Conservation (phyloP, 2,113 vertebrate species). For the Scopus umbretta region DNA sequence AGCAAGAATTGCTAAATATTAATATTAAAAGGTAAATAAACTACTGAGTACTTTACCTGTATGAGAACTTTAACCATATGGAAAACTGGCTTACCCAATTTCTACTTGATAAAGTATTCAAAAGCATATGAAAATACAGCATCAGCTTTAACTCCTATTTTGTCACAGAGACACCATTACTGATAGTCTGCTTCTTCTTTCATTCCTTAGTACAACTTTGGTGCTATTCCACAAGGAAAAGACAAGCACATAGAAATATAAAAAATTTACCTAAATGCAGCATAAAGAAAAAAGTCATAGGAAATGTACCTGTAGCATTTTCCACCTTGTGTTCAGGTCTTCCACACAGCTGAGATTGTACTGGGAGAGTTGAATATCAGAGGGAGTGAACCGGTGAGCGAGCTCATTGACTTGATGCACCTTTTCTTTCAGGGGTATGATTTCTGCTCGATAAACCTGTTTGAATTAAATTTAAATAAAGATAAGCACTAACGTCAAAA, state of each 20-base stretch:
- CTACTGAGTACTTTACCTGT: neutral
- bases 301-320: conserved; percentile 86
- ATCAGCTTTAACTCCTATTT: neutral
- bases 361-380: conserved; percentile 85
- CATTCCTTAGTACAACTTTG: neutral
- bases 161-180: neutral
- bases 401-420: conserved; percentile 87
- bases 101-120: neutral
- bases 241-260: neutral
- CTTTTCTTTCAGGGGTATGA: conserved; percentile 87
- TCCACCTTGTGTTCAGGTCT: conserved; percentile 93
- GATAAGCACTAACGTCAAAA: neutral
- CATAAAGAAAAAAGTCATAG: neutral
- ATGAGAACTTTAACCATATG: neutral
- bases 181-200: neutral
- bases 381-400: conserved; percentile 77
- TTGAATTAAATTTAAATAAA: neutral
- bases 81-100: neutral
- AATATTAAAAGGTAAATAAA: neutral
- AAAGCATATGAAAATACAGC: neutral
- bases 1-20: neutral
- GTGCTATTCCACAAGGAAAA: neutral
- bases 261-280: neutral
- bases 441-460: conserved; percentile 87
- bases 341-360: conserved; percentile 86